phyloP scores from a whole-genome alignment of 2,113 vertebrate species.

The Boleophthalmus pectinirostris region DNA sequence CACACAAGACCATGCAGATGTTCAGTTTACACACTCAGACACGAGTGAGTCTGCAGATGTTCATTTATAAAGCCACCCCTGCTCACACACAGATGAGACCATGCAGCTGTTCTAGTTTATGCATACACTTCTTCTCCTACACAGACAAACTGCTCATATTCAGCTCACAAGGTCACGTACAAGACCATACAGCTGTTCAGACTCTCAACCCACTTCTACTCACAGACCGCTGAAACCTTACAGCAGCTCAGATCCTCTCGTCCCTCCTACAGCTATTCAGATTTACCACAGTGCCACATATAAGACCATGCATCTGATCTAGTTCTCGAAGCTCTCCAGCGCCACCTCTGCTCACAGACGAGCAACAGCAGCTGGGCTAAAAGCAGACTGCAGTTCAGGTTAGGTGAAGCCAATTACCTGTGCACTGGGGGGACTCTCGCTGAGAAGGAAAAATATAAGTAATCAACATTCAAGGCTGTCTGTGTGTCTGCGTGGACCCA shows the following conservation, averaged over 20 bases:
- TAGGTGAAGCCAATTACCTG: slow-evolving; percentile 12
- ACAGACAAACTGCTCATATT: too few species aligned
- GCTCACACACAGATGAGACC: slow-evolving; percentile 91
- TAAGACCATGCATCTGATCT: background rate
- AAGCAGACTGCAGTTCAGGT: background rate
- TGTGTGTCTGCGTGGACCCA: background rate
- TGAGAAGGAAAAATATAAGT: background rate
- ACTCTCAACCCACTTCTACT: background rate
- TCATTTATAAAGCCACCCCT: slow-evolving; percentile 79
- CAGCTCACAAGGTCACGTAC: slow-evolving; percentile 83
- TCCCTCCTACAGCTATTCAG: slow-evolving; percentile 41
- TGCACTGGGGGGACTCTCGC: background rate
- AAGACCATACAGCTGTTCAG: background rate
- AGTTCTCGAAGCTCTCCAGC: slow-evolving; percentile 82
- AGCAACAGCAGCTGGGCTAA: slow-evolving; percentile 69
- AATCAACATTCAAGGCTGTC: slow-evolving; percentile 8
- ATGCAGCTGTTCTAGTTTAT: slow-evolving; percentile 29
- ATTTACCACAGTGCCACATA: too few species aligned
- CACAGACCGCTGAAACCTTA: background rate
- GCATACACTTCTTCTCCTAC: too few species aligned
- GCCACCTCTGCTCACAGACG: slow-evolving; percentile 97
- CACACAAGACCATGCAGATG: too few species aligned
- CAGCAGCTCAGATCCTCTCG: slow-evolving; percentile 19
- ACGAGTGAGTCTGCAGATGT: background rate
- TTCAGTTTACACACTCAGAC: slow-evolving; percentile 36